Evolutionary conservation across 2,113 vertebrate genomes (phyloP), one percentile per base, ranked within the genome.

Genomic region (Alosa alosa): DNA sequence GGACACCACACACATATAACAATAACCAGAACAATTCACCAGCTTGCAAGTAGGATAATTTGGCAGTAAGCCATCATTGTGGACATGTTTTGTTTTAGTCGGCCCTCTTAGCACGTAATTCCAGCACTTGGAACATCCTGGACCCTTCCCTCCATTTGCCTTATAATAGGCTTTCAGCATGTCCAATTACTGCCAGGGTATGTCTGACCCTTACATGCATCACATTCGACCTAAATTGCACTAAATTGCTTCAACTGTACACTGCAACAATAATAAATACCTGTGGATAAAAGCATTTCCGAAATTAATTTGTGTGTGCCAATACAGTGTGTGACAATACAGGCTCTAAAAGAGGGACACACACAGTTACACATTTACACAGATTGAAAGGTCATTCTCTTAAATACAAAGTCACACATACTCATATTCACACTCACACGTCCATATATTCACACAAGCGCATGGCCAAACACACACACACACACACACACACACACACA

Each of bases 401-500:
- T 22, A 60, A 60, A 45, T 82, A 84, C 78, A 60, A 44, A 17
- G 4, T 36, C 50, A 60, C 84, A 85, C 44, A 82, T 36, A 72
- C 5, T 10, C n/a, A 31, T 13, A 72, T 15, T 31, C 13, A 41
- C 57, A 60, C 82, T 84, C 75, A 85, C 82, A 84, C 39, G 81
- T 60, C 84, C 75, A 86, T 22, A 46, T 49, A 86, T 5, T 39
- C 82, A 57, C 25, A 39, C 64, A 82, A 18, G 45, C 57, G 46
- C 44, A 46, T 39, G 68, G 4, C 78, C 68, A 82, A 0, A 86
- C 46, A 36, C 82, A 84, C 18, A 41, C 64, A 57, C 25, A 41
- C 64, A 82, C 41, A 82, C 81, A 83, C 55, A 64, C 60, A 82
- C 8, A 50, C 55, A 57, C 60, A 64, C 60, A 82, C 8, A 50